These are phyloP conservation scores for Leptonema lineaticorne DNA, from an alignment of 1,140 invertebrate genomes.

Conservation along the genomic window DNA sequence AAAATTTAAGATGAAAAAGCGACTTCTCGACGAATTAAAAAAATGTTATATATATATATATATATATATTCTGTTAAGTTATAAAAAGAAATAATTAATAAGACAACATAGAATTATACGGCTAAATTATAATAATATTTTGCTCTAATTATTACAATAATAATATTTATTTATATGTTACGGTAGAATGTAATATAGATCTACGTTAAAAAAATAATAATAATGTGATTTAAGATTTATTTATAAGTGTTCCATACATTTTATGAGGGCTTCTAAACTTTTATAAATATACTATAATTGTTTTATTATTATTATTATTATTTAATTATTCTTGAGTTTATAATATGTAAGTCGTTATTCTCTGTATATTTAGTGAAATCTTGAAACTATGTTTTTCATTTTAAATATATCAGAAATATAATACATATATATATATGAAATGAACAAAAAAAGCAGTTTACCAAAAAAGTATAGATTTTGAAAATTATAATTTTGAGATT, in stretches of 20 bases:
- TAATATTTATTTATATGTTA: neutral
- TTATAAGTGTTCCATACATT: constrained; percentile 8
- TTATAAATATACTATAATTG: neutral
- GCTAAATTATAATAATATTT: neutral
- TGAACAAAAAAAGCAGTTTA: too few species aligned
- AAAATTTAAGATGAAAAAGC: too few species aligned
- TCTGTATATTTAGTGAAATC: neutral
- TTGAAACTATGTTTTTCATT: too few species aligned
- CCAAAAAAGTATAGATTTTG: too few species aligned
- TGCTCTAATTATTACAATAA: constrained; percentile 6
- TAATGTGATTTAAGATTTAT: neutral
- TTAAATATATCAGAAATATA: neutral
- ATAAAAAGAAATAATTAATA: too few species aligned
- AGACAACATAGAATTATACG: neutral
- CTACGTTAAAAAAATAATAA: too few species aligned
- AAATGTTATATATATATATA: neutral
- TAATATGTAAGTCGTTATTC: constrained; percentile 6
- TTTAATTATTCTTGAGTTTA: neutral
- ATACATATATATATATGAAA: neutral
- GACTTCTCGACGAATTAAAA: too few species aligned
- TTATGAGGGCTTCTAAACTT: constrained; percentile 14
- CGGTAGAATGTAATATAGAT: too few species aligned
- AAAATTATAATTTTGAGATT: too few species aligned
- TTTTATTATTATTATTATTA: neutral
- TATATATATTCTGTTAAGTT: neutral